phyloP scores from a whole-genome alignment of 2,888 invertebrate species.

The Mamestra brassicae region DNA sequence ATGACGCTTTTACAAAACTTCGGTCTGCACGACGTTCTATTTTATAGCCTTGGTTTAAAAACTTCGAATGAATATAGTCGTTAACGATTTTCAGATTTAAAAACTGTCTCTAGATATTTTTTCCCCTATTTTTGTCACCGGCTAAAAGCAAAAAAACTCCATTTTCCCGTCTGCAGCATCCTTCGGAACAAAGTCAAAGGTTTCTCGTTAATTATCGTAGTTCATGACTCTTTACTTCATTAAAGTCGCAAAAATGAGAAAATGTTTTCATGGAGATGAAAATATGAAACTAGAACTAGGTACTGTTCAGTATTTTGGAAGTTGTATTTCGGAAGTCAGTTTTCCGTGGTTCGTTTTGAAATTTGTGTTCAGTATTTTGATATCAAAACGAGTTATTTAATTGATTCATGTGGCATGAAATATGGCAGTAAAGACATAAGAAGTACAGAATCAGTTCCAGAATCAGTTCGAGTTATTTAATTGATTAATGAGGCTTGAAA shows the following conservation, averaged over 20 bases:
- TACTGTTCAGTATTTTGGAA: background rate
- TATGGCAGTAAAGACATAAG: too few relatives aligned
- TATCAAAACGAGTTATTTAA: background rate
- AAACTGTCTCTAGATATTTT: background rate
- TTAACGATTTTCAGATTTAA: background rate
- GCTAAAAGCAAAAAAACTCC: background rate
- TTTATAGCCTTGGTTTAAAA: background rate
- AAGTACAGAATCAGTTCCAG: too few relatives aligned
- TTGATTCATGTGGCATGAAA: too few relatives aligned
- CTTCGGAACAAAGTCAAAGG: constrained; percentile 44
- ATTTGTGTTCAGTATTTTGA: background rate
- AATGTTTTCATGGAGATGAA: constrained; percentile 49
- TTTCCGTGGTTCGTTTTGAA: background rate
- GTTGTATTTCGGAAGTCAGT: too few relatives aligned
- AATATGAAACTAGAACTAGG: constrained; percentile 11
- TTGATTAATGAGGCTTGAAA: too few relatives aligned
- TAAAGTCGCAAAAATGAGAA: constrained; percentile 28
- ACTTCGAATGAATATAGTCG: background rate
- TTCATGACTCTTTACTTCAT: constrained; percentile 42
- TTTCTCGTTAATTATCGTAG: constrained; percentile 47
- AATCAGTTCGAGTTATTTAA: too few relatives aligned
- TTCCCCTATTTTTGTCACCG: constrained; percentile 9
- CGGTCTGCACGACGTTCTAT: background rate
- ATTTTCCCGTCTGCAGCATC: background rate
- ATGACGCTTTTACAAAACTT: background rate